These are phyloP conservation scores for Marcusenius ussheri DNA, from an alignment of 2,113 vertebrate species.

Conservation along the genomic window DNA sequence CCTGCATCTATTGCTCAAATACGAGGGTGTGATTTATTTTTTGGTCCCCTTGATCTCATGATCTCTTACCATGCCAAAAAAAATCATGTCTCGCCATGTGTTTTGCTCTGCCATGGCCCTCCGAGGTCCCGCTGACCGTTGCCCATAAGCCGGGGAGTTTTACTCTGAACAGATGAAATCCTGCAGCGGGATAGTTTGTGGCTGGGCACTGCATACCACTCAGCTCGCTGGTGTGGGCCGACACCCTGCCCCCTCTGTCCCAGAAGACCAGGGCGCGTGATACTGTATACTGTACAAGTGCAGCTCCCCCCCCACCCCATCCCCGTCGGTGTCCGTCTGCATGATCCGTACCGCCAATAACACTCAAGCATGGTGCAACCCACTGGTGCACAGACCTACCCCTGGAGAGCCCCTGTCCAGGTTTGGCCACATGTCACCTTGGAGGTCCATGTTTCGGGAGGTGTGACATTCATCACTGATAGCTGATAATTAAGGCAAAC, in stretches of 20 bases:
- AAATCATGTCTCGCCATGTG: neutral
- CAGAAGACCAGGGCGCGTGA: neutral
- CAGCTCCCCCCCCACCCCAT: neutral
- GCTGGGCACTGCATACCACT: neutral
- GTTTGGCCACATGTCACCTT: neutral
- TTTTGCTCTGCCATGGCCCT: neutral
- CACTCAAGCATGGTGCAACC: neutral
- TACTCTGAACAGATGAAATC: neutral
- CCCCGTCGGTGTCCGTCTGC: neutral
- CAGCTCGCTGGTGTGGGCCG: neutral
- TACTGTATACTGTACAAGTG: neutral
- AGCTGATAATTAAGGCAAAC: neutral
- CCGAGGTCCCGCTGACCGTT: neutral
- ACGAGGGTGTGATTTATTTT: constrained; percentile 6
- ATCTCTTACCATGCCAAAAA: neutral
- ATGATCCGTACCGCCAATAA: neutral
- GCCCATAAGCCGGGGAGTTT: neutral
- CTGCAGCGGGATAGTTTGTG: neutral
- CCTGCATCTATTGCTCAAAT: constrained; percentile 21
- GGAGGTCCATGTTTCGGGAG: neutral
- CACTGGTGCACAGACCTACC: neutral
- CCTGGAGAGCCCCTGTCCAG: neutral
- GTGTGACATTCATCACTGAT: neutral
- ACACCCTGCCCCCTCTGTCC: neutral
- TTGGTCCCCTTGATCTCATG: neutral